A percentile compares a stretch with the other conserved stretches of the same genome.
These are phyloP conservation scores for Clarias batrachus DNA, from an alignment of 2,113 vertebrate species.

Conservation along the genomic window DNA sequence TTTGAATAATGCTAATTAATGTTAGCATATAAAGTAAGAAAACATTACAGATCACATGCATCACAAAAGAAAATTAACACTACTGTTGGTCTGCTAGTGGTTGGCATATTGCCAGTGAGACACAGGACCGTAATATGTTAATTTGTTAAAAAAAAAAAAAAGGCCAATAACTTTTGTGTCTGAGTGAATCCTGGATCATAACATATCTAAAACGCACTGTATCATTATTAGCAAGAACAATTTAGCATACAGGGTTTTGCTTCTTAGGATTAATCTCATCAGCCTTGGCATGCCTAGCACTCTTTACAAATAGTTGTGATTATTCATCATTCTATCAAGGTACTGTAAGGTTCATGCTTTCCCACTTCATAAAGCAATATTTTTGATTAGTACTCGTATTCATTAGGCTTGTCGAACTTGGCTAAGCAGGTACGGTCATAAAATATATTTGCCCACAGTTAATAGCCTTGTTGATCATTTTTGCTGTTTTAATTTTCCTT, in stretches of 20 bases:
- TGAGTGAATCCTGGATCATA: not conserved
- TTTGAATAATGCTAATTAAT: constrained; percentile 34
- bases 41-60: constrained; percentile 19
- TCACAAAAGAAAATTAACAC: constrained; percentile 37
- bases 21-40: constrained; percentile 46
- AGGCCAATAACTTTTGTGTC: not conserved
- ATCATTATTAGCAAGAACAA: not conserved
- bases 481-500: not conserved
- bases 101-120: constrained; percentile 16
- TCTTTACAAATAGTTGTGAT: not conserved
- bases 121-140: constrained; percentile 3
- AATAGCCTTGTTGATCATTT: not conserved
- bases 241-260: constrained; percentile 8
- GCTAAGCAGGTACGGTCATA: not conserved
- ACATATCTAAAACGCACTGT: not conserved
- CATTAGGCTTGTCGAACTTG: not conserved
- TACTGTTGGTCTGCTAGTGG: constrained; percentile 17
- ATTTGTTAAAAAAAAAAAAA: not conserved
- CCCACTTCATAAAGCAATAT: not conserved
- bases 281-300: constrained; percentile 17
- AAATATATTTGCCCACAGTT: not conserved
- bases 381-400: not conserved
- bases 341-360: not conserved
- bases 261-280: constrained; percentile 24
- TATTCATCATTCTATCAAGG: not conserved